Conservation (phyloP, 2,797 vertebrate genomes). For the Syngnathus acus region DNA sequence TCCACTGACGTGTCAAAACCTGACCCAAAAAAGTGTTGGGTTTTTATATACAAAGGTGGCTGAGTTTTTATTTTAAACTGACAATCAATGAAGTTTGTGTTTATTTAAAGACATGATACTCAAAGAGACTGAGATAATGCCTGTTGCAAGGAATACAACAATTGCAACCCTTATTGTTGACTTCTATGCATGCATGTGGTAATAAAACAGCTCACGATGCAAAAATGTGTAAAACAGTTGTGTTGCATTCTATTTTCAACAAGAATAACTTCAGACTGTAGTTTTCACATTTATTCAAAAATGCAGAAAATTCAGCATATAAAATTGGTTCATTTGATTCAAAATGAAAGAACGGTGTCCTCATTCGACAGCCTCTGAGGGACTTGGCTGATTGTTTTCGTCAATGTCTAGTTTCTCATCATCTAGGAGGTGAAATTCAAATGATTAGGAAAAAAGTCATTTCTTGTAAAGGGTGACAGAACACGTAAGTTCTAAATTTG, state of each 20-base stretch:
- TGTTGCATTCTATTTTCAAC: not conserved
- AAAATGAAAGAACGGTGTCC: conserved; percentile 6
- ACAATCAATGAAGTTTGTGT: conserved; percentile 28
- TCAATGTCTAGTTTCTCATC: conserved; percentile 93
- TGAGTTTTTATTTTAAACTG: conserved; percentile 20
- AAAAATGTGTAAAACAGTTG: conserved; percentile 20
- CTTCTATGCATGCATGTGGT: conserved; percentile 46
- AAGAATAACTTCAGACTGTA: not conserved
- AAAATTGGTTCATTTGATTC: conserved; percentile 15
- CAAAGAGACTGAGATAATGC: conserved; percentile 31
- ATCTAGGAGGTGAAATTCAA: conserved; percentile 63
- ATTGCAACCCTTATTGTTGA: conserved; percentile 48
- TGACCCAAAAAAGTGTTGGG: not conserved
- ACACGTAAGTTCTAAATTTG: not conserved
- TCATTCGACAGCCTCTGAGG: conserved; percentile 77
- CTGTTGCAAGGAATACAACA: conserved; percentile 38
- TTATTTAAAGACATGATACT: conserved; percentile 3
- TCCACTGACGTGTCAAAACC: conserved; percentile 25
- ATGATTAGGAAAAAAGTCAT: not conserved
- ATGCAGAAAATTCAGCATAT: conserved; percentile 43
- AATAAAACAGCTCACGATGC: conserved; percentile 29
- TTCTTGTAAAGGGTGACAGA: not conserved
- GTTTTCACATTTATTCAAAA: conserved; percentile 56
- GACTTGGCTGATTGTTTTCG: conserved; percentile 77
- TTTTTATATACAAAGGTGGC: not conserved